Evolutionary conservation across 1,140 invertebrate species (phyloP).

Genomic region (Atta texana): DNA sequence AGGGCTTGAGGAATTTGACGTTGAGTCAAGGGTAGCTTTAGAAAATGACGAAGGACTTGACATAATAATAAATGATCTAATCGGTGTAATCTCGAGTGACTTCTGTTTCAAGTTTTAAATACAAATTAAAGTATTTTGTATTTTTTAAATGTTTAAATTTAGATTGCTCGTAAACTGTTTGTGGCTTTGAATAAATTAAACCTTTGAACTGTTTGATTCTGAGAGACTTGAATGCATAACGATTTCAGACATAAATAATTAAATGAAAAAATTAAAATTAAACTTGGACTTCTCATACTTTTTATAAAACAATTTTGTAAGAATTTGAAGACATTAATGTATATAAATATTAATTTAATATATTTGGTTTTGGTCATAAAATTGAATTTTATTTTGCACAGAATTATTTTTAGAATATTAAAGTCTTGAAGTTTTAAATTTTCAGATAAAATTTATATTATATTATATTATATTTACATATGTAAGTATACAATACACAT

Average conservation of each 20-base stretch:
- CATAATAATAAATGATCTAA: constrained; percentile 47
- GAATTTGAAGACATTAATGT: not conserved
- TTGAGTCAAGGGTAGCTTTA: constrained; percentile 23
- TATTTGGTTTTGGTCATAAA: not conserved
- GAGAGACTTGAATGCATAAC: not conserved
- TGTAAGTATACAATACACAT: too few species aligned
- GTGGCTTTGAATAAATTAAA: not conserved
- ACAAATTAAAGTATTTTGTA: not conserved
- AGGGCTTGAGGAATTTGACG: constrained; percentile 45
- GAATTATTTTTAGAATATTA: not conserved
- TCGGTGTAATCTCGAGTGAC: not conserved
- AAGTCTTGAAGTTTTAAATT: not conserved
- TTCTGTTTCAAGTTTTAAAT: not conserved
- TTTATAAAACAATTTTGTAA: not conserved
- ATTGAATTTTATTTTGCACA: not conserved
- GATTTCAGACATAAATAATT: not conserved
- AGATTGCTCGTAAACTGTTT: not conserved
- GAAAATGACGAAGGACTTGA: constrained; percentile 41
- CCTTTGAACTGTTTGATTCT: not conserved
- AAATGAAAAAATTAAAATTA: not conserved
- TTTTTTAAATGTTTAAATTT: not conserved
- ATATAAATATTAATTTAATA: not conserved
- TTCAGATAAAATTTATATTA: not conserved
- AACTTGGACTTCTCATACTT: not conserved
- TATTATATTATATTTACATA: not conserved